phyloP scores from a whole-genome alignment of 2,113 vertebrate species.

The Macaca mulatta region DNA sequence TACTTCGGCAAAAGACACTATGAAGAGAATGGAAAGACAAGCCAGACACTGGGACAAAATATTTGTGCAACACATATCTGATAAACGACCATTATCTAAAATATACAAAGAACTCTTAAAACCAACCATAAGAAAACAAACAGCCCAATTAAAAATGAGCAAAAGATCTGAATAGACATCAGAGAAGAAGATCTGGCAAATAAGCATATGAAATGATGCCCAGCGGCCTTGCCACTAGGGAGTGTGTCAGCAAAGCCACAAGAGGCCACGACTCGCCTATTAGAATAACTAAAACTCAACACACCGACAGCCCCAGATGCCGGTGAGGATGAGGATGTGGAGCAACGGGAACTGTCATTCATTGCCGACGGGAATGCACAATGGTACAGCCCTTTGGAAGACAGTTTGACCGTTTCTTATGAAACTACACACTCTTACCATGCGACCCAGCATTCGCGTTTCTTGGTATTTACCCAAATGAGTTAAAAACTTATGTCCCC shows the following conservation, averaged over 20 bases:
- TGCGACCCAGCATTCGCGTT: rapidly evolving
- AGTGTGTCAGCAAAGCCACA: too few relatives aligned
- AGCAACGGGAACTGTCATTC: rapidly evolving
- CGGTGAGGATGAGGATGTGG: rapidly evolving
- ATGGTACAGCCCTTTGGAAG: neutral
- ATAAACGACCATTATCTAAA: neutral
- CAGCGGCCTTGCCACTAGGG: rapidly evolving
- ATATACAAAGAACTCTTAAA: neutral
- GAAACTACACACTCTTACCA: rapidly evolving
- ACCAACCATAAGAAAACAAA: neutral
- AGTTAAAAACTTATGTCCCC: neutral
- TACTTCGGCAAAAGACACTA: neutral
- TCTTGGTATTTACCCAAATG: neutral
- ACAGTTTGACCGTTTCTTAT: neutral
- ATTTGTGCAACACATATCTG: neutral
- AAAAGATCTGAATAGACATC: neutral
- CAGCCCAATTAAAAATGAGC: neutral
- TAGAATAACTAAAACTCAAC: rapidly evolving
- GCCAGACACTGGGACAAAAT: neutral
- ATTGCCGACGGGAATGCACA: rapidly evolving
- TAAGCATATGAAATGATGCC: neutral
- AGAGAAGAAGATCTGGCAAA: neutral
- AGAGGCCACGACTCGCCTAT: neutral
- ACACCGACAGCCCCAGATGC: rapidly evolving
- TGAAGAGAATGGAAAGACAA: neutral